Percentiles rank a stretch among this genome's conserved stretches.
phyloP scores from a whole-genome alignment of 1,140 invertebrate species.

The Diorhabda carinulata region DNA sequence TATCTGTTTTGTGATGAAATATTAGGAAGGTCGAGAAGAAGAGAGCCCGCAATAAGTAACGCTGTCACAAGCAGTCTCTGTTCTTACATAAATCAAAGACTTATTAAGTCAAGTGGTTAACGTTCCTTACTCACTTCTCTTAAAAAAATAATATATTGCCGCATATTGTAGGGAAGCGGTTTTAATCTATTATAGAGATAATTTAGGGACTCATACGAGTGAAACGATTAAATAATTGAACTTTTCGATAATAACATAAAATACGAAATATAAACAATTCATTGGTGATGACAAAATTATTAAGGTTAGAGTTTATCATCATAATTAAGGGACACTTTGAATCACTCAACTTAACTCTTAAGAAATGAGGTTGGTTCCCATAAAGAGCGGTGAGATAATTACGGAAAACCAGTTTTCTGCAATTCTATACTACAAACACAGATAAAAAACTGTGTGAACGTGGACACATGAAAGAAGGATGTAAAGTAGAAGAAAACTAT shows the following conservation, averaged over 20 bases:
- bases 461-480: too few species aligned
- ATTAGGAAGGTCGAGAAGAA: slow-evolving; percentile 7
- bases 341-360: too few species aligned
- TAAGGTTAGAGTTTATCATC: not conserved
- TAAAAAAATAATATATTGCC: slow-evolving; percentile 7
- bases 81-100: slow-evolving; percentile 20
- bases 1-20: slow-evolving; percentile 4
- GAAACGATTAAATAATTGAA: not conserved
- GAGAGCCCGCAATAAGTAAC: slow-evolving; percentile 10
- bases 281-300: not conserved
- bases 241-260: not conserved
- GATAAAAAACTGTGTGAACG: too few species aligned
- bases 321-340: too few species aligned
- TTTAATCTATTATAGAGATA: not conserved
- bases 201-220: not conserved
- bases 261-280: not conserved
- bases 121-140: slow-evolving; percentile 6
- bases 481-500: too few species aligned
- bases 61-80: slow-evolving; percentile 16
- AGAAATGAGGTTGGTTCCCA: not conserved
- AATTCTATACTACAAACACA: too few species aligned
- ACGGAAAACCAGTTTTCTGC: too few species aligned
- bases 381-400: not conserved
- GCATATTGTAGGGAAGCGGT: not conserved
- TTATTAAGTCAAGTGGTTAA: slow-evolving; percentile 24